phyloP scores from a whole-genome alignment of 1,140 invertebrate species.

The Saccostrea glomerata region DNA sequence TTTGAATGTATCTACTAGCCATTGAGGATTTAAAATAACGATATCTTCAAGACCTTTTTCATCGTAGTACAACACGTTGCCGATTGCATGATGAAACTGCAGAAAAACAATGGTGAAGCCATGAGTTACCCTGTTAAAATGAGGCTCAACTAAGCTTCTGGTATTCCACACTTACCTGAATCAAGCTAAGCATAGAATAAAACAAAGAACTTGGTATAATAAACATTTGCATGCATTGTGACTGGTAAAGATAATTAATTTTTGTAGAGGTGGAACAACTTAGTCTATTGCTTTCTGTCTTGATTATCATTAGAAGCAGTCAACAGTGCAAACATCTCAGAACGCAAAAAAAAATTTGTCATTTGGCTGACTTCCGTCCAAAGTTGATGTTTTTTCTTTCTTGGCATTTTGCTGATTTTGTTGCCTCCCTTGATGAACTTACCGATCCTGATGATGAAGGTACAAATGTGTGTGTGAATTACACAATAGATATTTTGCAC shows the following conservation, averaged over 20 bases:
- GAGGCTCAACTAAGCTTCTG: background rate
- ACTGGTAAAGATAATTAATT: background rate
- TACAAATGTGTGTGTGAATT: background rate
- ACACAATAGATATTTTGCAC: background rate
- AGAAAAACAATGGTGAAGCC: constrained; percentile 37
- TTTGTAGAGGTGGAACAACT: background rate
- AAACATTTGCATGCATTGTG: constrained; percentile 1
- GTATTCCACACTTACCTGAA: background rate
- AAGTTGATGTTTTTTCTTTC: background rate
- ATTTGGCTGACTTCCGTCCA: background rate
- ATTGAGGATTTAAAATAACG: constrained; percentile 45
- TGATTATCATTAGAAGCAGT: background rate
- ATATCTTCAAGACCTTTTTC: constrained; percentile 41
- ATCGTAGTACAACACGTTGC: constrained; percentile 43
- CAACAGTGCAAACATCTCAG: background rate
- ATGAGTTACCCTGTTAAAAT: too few species aligned
- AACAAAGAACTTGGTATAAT: background rate
- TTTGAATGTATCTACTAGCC: constrained; percentile 52
- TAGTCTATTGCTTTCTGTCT: background rate
- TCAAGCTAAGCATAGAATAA: background rate
- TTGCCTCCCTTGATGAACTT: background rate
- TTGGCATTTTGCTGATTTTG: background rate
- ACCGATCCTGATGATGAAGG: background rate
- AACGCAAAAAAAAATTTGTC: background rate
- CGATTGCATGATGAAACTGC: constrained; percentile 48